These are phyloP conservation scores for Calyptommatus sinebrachiatus DNA, from an alignment of 2,113 vertebrate genomes.

Conservation along the genomic window DNA sequence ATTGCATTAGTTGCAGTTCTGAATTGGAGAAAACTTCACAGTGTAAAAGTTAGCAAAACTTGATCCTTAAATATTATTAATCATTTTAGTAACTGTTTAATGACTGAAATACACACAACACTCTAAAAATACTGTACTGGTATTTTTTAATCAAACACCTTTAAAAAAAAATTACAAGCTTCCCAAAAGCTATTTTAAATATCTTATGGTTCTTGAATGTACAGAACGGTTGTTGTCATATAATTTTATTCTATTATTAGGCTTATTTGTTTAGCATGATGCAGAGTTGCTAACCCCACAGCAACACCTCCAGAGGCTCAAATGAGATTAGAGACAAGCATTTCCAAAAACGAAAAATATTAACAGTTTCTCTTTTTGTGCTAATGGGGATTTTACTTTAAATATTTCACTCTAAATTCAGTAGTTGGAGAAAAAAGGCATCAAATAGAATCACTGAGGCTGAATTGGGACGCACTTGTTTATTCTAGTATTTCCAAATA, in stretches of 20 bases:
- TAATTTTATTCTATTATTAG: conserved; percentile 24
- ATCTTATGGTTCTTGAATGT: not conserved
- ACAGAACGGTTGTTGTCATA: conserved; percentile 12
- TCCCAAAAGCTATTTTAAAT: conserved; percentile 18
- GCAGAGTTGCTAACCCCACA: conserved; percentile 29
- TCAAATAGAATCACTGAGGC: not conserved
- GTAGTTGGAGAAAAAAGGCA: conserved; percentile 1
- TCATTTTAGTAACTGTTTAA: not conserved
- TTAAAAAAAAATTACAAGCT: conserved; percentile 8
- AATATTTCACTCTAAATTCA: not conserved
- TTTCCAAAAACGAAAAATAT: conserved; percentile 16
- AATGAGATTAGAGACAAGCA: conserved; percentile 4
- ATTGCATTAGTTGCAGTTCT: not conserved
- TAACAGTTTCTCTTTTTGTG: conserved; percentile 25
- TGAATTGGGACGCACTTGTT: not conserved
- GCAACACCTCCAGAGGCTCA: conserved; percentile 24
- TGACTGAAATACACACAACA: not conserved
- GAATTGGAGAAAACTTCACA: not conserved
- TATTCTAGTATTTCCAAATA: too few relatives aligned
- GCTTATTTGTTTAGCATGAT: conserved; percentile 19
- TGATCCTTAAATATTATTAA: not conserved
- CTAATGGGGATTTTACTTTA: conserved; percentile 8
- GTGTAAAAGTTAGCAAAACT: not conserved
- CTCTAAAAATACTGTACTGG: not conserved
- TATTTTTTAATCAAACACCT: not conserved